Base-by-base conservation (phyloP, 1,140 invertebrate genomes). In the Scaptomyza hsui region DNA sequence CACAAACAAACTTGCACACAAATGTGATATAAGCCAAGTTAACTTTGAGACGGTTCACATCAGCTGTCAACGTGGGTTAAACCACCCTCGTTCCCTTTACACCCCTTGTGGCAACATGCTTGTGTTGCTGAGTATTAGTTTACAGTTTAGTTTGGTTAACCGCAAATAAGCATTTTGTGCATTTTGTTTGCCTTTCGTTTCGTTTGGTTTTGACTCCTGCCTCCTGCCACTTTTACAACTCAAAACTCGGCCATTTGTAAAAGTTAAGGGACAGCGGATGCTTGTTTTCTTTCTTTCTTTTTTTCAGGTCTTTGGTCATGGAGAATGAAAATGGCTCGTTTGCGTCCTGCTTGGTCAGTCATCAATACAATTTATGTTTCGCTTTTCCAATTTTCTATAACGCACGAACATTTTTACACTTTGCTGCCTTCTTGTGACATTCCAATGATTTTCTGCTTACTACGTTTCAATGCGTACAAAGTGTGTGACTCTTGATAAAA, bases 111-210 rank as follows among this genome's bases (percentile, higher is more conserved):
- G 35, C 55, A 65, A 65, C 24, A 49, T 35, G 47, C 59, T 32
- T 13, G 15, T 44, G 32, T 18, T 47, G n/a, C 37, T 35, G 57
- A 29, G 81, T 77, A 80, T 85, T 86, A 75, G 64, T 69, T 85
- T 85, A 74, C 81, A 72, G 52, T 86, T 74, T 76, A 86, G 81
- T 68, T n/a, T n/a, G 81, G 81, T 74, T 86, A 86, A 80, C 81
- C 81, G 52, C 81, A 86, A 76, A 80, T 77, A 86, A 86, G 65
- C 80, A 86, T 78, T 85, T 80, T 80, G 73, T 77, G 69, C 76
- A 77, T 80, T 85, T 86, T 81, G 65, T 86, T 86, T 74, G 72
- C 37, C 37, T 49, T 62, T 61, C 24, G 19, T 41, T 69, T 62
- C 48, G 44, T 65, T 67, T 61, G 39, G 18, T 70, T 71, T 29